A percentile compares a stretch with the other conserved stretches of the same genome.
These are phyloP conservation scores for Ischnura elegans DNA, from an alignment of 2,888 invertebrate genomes.

Conservation along the genomic window DNA sequence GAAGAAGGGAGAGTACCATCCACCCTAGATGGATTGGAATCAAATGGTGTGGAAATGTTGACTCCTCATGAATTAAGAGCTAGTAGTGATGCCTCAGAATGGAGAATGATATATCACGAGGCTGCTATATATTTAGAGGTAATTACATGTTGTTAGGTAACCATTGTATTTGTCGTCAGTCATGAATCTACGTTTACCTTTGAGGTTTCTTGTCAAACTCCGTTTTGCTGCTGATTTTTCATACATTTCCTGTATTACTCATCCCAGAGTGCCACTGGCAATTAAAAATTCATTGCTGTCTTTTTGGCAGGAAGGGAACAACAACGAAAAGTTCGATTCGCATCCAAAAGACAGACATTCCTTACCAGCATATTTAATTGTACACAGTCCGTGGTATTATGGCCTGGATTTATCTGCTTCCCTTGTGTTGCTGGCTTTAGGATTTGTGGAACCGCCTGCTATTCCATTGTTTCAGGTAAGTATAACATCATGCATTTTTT, in stretches of 20 bases:
- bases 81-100: conserved; percentile 78
- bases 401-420: conserved; percentile 89
- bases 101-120: conserved; percentile 95
- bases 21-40: conserved; percentile 40
- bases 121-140: conserved; percentile 93
- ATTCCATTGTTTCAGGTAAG: conserved; percentile 85
- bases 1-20: conserved; percentile 24
- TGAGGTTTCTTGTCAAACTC: too few species aligned
- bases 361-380: conserved; percentile 91
- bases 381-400: conserved; percentile 93
- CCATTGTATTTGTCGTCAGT: too few species aligned
- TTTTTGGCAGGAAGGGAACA: conserved; percentile 88
- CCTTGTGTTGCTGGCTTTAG: conserved; percentile 86
- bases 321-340: conserved; percentile 94
- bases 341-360: conserved; percentile 91
- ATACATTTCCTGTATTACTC: too few species aligned
- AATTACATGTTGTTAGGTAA: conserved; percentile 69
- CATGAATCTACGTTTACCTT: too few species aligned
- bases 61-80: conserved; percentile 40
- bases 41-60: conserved; percentile 51
- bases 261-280: too few species aligned
- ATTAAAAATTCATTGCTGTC: too few species aligned
- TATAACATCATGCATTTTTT: not conserved
- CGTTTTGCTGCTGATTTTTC: too few species aligned
- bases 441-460: conserved; percentile 90